These are phyloP conservation scores for Dendrocincla fuliginosa DNA, from an alignment of 2,797 vertebrate species.

Conservation along the genomic window DNA sequence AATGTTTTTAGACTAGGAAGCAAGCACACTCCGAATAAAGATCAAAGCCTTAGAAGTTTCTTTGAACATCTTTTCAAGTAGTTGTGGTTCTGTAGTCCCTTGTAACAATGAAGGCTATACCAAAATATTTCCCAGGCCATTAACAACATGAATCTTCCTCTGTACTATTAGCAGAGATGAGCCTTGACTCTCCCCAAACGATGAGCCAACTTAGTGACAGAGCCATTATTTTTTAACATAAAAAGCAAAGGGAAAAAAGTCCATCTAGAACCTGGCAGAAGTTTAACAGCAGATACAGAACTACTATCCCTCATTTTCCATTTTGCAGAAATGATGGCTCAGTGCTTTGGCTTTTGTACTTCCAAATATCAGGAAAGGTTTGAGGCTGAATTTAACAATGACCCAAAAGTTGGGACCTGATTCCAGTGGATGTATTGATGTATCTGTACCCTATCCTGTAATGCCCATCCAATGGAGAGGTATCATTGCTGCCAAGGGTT, in stretches of 20 bases:
- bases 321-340: background rate
- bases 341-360: background rate
- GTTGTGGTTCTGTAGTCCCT: background rate
- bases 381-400: background rate
- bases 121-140: slow-evolving; percentile 20
- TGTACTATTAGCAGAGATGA: background rate
- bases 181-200: background rate
- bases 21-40: slow-evolving; percentile 11
- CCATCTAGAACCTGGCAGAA: background rate
- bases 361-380: background rate
- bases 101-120: background rate
- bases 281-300: background rate
- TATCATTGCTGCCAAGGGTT: background rate
- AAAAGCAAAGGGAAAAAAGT: background rate
- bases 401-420: background rate
- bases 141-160: background rate
- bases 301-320: background rate
- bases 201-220: background rate
- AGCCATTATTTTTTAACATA: background rate
- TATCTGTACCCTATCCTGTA: background rate
- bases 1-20: slow-evolving; percentile 27
- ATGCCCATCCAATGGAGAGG: background rate
- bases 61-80: slow-evolving; percentile 52
- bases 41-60: slow-evolving; percentile 39
- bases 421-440: background rate